A percentile compares a stretch with the other conserved stretches of the same genome.
These are phyloP conservation scores for Bradypus variegatus DNA, from an alignment of 2,797 vertebrate species.

Conservation along the genomic window DNA sequence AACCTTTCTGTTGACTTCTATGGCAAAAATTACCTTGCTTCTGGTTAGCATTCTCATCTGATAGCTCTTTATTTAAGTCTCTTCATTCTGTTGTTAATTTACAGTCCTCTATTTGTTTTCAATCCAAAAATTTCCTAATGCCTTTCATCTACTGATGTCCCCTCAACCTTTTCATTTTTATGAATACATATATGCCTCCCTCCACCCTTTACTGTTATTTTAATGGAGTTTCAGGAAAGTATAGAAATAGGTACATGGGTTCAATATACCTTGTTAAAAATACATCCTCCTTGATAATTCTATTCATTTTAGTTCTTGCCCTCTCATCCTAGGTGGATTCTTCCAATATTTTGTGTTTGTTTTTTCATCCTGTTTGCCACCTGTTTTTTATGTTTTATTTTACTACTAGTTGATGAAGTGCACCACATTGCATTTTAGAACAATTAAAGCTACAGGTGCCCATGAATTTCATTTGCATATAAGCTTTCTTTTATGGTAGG, in stretches of 20 bases:
- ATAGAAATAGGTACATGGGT: not conserved
- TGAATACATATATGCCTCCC: not conserved
- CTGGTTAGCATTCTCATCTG: not conserved
- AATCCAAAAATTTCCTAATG: slow-evolving; percentile 11
- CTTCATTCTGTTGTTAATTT: not conserved
- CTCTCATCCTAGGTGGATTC: not conserved
- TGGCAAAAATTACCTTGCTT: not conserved
- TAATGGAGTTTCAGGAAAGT: not conserved
- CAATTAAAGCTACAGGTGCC: not conserved
- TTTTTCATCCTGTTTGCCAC: not conserved
- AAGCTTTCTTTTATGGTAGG: slow-evolving; percentile 1
- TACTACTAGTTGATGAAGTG: not conserved
- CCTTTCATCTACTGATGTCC: not conserved
- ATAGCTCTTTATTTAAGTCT: not conserved
- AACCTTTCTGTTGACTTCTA: not conserved
- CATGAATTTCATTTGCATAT: not conserved
- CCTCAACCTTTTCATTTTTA: not conserved
- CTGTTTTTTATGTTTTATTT: slow-evolving; percentile 6
- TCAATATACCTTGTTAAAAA: not conserved
- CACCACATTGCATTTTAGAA: not conserved
- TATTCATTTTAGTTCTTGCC: not conserved
- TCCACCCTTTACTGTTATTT: not conserved
- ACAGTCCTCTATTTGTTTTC: not conserved
- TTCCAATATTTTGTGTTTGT: not conserved
- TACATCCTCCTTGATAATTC: not conserved